Percentiles rank a stretch among this genome's conserved stretches.
phyloP scores from a whole-genome alignment of 2,113 vertebrate genomes.

The Silurus glanis region DNA sequence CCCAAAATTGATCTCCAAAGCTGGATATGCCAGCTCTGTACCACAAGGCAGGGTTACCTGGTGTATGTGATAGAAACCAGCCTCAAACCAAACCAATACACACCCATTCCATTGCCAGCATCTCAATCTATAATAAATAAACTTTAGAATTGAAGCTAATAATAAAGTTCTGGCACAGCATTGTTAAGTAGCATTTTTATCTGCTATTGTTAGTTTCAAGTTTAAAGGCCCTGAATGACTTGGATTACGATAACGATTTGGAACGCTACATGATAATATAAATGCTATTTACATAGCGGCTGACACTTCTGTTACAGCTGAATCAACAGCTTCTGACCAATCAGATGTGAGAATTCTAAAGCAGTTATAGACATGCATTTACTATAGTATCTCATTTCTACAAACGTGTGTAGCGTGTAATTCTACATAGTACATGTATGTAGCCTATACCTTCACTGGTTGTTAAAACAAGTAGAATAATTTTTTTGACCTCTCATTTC shows the following conservation, averaged over 20 bases:
- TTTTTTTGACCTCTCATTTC: background rate
- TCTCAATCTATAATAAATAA: too few species aligned
- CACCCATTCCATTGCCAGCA: background rate
- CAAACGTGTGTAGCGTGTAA: background rate
- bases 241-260: background rate
- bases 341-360: background rate
- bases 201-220: background rate
- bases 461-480: background rate
- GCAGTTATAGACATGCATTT: background rate
- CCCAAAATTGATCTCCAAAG: background rate
- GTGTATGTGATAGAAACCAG: background rate
- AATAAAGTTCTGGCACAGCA: background rate
- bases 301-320: background rate
- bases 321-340: background rate
- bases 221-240: background rate
- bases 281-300: background rate
- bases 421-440: background rate
- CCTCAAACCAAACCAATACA: background rate
- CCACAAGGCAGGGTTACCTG: background rate
- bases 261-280: background rate
- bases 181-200: background rate
- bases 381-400: background rate
- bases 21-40: background rate
- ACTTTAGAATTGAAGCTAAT: background rate
- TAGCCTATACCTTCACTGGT: background rate